Conservation (phyloP, 2,113 vertebrate genomes). For the zebrafish (Danio rerio) region DNA sequence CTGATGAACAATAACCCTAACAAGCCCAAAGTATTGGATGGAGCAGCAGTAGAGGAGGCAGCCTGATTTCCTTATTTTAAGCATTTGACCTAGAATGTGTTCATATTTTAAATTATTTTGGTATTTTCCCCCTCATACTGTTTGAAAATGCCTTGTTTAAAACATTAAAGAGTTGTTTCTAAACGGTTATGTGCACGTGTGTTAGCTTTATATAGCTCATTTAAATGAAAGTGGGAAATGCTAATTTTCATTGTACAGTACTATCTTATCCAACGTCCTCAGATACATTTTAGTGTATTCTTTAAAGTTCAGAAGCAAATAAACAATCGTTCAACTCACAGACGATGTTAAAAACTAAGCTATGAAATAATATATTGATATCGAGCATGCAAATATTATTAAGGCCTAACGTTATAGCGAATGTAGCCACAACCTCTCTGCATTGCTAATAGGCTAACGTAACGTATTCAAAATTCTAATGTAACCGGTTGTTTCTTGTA, state of each 20-base stretch:
- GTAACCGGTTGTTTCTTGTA: not conserved
- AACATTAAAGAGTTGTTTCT: not conserved
- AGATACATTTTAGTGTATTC: not conserved
- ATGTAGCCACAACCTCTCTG: not conserved
- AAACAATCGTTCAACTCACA: not conserved
- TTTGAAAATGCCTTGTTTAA: not conserved
- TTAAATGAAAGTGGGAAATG: not conserved
- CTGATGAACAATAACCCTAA: conserved; percentile 89
- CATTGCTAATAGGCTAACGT: not conserved
- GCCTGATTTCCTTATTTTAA: conserved; percentile 20
- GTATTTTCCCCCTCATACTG: not conserved
- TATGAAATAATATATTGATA: too few relatives aligned
- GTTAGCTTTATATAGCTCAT: not conserved
- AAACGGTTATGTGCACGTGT: not conserved
- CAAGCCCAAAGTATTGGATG: conserved; percentile 77
- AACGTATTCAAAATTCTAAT: not conserved
- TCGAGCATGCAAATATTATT: not conserved
- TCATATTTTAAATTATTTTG: not conserved
- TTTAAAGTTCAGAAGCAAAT: not conserved
- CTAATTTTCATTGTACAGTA: not conserved
- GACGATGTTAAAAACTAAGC: not conserved
- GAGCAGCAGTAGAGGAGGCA: conserved; percentile 55
- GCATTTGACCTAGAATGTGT: not conserved
- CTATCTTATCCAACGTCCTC: not conserved
- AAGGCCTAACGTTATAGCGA: not conserved